A percentile compares a stretch with the other conserved stretches of the same genome.
phyloP scores from a whole-genome alignment of 2,797 vertebrate genomes.

The Thalassophryne amazonica region DNA sequence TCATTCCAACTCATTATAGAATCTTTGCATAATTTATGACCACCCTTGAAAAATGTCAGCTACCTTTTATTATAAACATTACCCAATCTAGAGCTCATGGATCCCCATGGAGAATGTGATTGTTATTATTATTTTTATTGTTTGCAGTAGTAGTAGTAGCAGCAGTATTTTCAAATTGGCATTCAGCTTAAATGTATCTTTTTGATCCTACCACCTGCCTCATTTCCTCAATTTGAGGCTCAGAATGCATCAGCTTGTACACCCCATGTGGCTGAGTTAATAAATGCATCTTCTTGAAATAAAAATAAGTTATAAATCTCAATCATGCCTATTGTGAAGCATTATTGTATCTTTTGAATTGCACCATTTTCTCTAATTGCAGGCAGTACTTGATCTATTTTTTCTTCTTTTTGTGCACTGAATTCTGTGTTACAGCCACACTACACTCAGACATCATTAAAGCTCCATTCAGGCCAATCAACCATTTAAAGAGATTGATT shows the following conservation, averaged over 20 bases:
- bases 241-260: too few relatives aligned
- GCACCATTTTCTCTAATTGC: constrained; percentile 7
- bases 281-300: background rate
- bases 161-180: constrained; percentile 25
- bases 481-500: constrained; percentile 65
- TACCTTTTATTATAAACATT: too few relatives aligned
- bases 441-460: constrained; percentile 62
- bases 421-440: constrained; percentile 13
- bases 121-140: too few relatives aligned
- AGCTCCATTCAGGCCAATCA: constrained; percentile 55
- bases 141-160: too few relatives aligned
- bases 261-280: too few relatives aligned
- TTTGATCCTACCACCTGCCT: background rate
- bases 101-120: too few relatives aligned
- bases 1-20: too few relatives aligned
- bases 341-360: background rate
- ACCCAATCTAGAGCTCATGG: too few relatives aligned
- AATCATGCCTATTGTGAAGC: background rate
- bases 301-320: background rate
- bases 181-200: background rate
- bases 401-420: too few relatives aligned
- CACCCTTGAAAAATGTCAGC: too few relatives aligned
- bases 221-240: too few relatives aligned
- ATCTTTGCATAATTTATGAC: too few relatives aligned
- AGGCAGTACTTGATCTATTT: constrained; percentile 16